Evolutionary conservation across 2,888 invertebrate genomes (phyloP), one percentile per base, ranked within the genome.

Genomic region (Agrilus mali): DNA sequence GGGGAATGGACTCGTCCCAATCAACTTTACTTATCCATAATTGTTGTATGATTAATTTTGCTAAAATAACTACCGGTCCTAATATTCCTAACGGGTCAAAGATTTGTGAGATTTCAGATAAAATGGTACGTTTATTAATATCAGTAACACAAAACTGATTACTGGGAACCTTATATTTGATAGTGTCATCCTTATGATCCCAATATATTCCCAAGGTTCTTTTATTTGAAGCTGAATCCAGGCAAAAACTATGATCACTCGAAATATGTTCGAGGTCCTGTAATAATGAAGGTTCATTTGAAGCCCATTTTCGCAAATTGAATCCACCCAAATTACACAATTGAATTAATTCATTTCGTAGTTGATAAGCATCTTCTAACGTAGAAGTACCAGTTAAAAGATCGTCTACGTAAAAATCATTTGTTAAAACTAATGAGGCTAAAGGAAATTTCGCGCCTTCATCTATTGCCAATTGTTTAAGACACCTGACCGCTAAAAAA

Each of bases 11-110:
- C 13, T 50, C 43, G 33, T 51, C 52, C 50, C 49, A 52, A 7
- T 14, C 31, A 6, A 45, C 8, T 12, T 46, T 38, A 14, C 27
- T 7, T 22, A 27, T 10, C 48, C 50, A 52, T 35, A 48, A 39
- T 14, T 43, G 7, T 32, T 50, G 49, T 4, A 52, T 39, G 15
- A 52, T 32, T 10, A 46, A 13, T 37, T 52, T 52, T 3, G 42
- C 48, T 8, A 14, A 38, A 31, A 47, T 32, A 4, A 40, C 14
- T 14, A 41, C 34, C 6, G 50, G 46, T 4, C 40, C 37, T 22
- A 50, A 7, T 5, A 50, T 22, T 17, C 48, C 47, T 12, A 51
- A 22, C 2, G 50, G 50, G 42, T 51, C 50, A 38, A 47, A 51
- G 2, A 49, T 38, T 22, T 27, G 20, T 10, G 47, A 35, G 4